A percentile compares a stretch with the other conserved stretches of the same genome.
phyloP scores from a whole-genome alignment of 2,113 vertebrate genomes.

The Nannobrachium achirus region DNA sequence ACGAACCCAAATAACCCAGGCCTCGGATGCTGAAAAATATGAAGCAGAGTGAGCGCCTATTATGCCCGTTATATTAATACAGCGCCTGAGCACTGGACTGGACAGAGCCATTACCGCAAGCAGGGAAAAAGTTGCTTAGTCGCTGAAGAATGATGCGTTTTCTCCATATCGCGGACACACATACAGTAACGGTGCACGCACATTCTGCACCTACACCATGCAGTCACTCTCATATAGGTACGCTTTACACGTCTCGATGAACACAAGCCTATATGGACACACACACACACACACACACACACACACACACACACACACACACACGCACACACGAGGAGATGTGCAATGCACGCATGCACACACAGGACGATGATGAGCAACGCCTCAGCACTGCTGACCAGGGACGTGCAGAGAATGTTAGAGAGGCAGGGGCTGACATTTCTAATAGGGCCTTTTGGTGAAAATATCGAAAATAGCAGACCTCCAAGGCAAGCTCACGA shows the following conservation, averaged over 20 bases:
- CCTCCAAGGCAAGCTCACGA: too few species aligned
- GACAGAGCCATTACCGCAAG: conserved; percentile 46
- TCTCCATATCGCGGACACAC: conserved; percentile 16
- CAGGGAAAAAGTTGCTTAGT: conserved; percentile 14
- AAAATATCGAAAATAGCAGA: too few species aligned
- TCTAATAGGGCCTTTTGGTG: too few species aligned
- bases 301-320: conserved; percentile 6
- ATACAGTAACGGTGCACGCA: background rate
- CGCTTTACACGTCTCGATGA: background rate
- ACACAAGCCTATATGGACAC: background rate
- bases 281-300: conserved; percentile 21
- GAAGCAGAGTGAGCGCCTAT: conserved; percentile 51
- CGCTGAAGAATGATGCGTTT: conserved; percentile 12
- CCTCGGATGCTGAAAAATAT: conserved; percentile 56
- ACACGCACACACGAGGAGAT: too few species aligned
- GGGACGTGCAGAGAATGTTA: too few species aligned
- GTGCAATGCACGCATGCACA: conserved; percentile 16
- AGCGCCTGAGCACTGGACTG: conserved; percentile 30
- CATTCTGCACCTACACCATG: background rate
- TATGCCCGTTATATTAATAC: conserved; percentile 31
- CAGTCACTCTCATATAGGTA: background rate
- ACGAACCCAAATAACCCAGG: conserved; percentile 66
- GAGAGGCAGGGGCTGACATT: too few species aligned
- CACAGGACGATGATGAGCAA: conserved; percentile 37
- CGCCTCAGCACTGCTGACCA: conserved; percentile 47